Percentiles rank a stretch among this genome's conserved stretches.
Conservation (phyloP, 2,888 invertebrate species). For the Cotesia congregata region DNA sequence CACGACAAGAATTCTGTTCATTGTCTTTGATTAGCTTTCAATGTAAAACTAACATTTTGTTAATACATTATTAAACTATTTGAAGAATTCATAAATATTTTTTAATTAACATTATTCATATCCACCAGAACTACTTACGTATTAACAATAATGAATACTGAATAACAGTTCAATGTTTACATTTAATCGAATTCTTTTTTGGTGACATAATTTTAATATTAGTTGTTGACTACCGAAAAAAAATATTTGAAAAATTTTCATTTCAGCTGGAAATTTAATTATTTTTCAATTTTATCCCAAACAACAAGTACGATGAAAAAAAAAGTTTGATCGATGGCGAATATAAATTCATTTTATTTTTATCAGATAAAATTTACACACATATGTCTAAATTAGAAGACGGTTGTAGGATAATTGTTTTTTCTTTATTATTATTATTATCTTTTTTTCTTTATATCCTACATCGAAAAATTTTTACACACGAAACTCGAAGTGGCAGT, state of each 20-base stretch:
- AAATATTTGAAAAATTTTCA: not conserved
- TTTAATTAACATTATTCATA: not conserved
- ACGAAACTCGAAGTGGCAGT: slow-evolving; percentile 20
- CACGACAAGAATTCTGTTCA: slow-evolving; percentile 63
- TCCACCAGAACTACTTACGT: not conserved
- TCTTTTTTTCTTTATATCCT: not conserved
- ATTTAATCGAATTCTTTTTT: not conserved
- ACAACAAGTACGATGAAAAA: not conserved
- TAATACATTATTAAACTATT: slow-evolving; percentile 17
- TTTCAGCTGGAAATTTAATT: slow-evolving; percentile 20
- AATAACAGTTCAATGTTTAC: not conserved
- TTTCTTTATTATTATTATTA: not conserved
- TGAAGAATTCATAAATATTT: slow-evolving; percentile 6
- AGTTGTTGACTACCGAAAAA: not conserved
- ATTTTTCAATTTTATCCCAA: slow-evolving; percentile 22
- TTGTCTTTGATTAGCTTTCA: slow-evolving; percentile 52
- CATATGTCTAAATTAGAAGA: slow-evolving; percentile 2
- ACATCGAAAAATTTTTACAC: not conserved
- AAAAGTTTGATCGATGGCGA: not conserved
- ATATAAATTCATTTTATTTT: slow-evolving; percentile 5
- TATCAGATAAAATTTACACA: not conserved
- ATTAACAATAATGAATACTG: not conserved
- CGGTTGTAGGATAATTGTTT: not conserved
- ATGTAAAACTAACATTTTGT: slow-evolving; percentile 13
- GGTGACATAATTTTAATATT: not conserved